These are phyloP conservation scores for Drosophila koepferae DNA, from an alignment of 2,888 invertebrate species.

Conservation along the genomic window DNA sequence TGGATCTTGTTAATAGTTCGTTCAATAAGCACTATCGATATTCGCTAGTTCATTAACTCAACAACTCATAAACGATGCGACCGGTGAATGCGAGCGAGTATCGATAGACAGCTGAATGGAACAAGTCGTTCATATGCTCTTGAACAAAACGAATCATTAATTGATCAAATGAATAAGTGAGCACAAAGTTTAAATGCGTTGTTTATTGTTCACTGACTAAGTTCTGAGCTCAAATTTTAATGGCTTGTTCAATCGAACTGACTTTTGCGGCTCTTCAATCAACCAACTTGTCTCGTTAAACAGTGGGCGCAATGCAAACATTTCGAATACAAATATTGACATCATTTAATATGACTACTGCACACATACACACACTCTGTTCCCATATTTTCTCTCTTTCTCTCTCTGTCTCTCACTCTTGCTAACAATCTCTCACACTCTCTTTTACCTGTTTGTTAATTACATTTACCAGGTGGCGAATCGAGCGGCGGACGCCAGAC, in stretches of 20 bases:
- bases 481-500: conserved; percentile 84
- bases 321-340: conserved; percentile 39
- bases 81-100: background rate
- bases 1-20: background rate
- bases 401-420: no score
- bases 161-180: conserved; percentile 1
- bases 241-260: conserved; percentile 13
- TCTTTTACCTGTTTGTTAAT: conserved; percentile 60
- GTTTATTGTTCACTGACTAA: background rate
- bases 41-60: background rate
- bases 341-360: conserved; percentile 31
- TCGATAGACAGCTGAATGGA: background rate
- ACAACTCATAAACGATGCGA: background rate
- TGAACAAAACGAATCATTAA: background rate
- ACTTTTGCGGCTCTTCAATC: background rate
- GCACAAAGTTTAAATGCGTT: background rate
- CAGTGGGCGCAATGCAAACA: conserved; percentile 22
- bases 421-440: conserved; percentile 2
- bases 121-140: background rate
- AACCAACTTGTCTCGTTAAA: conserved; percentile 5
- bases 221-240: background rate
- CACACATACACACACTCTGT: background rate
- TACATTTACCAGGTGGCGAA: conserved; percentile 84
- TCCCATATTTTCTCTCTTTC: background rate
- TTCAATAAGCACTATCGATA: background rate